These are phyloP conservation scores for Alcedo atthis DNA, from an alignment of 2,797 vertebrate species.

Conservation along the genomic window DNA sequence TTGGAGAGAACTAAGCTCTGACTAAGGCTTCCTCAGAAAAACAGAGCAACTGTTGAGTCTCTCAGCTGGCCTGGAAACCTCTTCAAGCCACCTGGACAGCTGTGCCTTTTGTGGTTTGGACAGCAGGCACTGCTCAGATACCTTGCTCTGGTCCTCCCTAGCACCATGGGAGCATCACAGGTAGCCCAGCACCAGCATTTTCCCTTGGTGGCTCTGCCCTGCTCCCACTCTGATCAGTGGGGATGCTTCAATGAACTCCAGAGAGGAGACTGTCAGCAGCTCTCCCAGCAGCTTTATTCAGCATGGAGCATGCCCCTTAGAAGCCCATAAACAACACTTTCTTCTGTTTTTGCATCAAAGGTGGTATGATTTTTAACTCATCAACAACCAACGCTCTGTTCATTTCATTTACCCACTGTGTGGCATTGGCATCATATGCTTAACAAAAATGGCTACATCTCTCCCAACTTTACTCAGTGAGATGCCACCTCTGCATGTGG, in stretches of 20 bases:
- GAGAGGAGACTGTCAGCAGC: not conserved
- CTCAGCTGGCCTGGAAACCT: not conserved
- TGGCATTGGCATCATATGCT: fast-evolving
- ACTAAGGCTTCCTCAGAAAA: not conserved
- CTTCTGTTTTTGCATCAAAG: not conserved
- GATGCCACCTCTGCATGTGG: not conserved
- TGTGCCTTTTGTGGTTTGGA: not conserved
- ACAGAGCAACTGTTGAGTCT: not conserved
- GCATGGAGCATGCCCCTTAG: not conserved
- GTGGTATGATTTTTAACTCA: not conserved
- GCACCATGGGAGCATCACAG: fast-evolving
- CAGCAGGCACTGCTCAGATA: not conserved
- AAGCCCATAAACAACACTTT: not conserved
- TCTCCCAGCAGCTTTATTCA: not conserved
- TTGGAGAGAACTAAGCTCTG: not conserved
- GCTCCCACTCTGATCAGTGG: not conserved
- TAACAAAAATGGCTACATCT: not conserved
- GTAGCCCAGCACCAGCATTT: not conserved
- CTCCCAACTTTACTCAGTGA: fast-evolving
- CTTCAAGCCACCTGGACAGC: fast-evolving
- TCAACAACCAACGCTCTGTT: fast-evolving
- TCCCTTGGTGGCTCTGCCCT: not conserved
- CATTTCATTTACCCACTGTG: not conserved
- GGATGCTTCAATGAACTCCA: not conserved
- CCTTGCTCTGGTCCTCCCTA: fast-evolving